These are phyloP conservation scores for Mandrillus leucophaeus DNA, from an alignment of 2,113 vertebrate genomes.

Conservation along the genomic window DNA sequence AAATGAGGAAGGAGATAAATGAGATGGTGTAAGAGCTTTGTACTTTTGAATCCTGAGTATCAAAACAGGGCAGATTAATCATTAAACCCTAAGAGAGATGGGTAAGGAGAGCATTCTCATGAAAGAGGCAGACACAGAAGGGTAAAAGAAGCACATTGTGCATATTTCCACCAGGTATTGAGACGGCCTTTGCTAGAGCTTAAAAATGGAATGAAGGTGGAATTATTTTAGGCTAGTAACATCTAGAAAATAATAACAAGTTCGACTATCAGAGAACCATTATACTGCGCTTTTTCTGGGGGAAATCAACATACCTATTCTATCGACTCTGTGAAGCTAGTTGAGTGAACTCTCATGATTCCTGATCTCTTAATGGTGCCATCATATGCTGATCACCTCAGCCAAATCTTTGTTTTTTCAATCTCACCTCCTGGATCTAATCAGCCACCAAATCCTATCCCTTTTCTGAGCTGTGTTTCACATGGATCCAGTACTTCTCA, in stretches of 20 bases:
- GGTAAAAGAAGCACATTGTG: neutral
- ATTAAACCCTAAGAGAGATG: neutral
- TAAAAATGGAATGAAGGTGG: conserved; percentile 2
- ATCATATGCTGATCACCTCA: neutral
- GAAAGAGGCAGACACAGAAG: neutral
- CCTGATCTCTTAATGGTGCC: neutral
- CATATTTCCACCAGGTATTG: neutral
- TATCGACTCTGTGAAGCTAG: neutral
- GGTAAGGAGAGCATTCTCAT: neutral
- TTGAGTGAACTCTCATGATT: neutral
- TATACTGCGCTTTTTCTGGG: neutral
- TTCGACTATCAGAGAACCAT: neutral
- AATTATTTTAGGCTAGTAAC: neutral
- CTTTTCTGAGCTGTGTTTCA: neutral
- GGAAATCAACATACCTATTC: neutral
- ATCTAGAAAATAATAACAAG: conserved; percentile 16
- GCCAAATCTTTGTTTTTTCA: neutral
- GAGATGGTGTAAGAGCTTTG: neutral
- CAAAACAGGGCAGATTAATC: neutral
- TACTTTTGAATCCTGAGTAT: neutral
- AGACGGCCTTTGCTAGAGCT: neutral
- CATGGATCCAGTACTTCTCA: neutral
- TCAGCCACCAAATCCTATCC: neutral
- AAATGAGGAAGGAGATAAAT: neutral
- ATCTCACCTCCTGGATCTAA: neutral